Base-by-base conservation (phyloP, 2,888 invertebrate species). In the Diarsia mendica region DNA sequence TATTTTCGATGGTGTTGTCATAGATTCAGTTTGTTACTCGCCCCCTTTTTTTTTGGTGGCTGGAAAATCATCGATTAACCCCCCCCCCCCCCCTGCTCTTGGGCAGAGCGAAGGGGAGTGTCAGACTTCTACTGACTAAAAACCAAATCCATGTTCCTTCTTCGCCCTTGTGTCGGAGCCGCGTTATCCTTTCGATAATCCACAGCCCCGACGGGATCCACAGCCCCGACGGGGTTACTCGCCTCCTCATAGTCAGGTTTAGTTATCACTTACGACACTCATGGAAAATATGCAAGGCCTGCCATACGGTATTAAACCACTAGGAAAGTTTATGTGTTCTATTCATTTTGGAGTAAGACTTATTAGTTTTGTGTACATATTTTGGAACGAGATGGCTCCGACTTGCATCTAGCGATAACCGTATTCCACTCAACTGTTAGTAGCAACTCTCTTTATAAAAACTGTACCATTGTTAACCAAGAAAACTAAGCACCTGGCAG, bases 261-360 rank as follows among this genome's bases (percentile, higher is more conserved):
- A 33, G 67, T 58, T 51, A 63, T 48, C 51, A 64, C 51, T 67
- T 67, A 64, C 51, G 67, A 65, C 79, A 33, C 58, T 44, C 58
- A 23, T 33, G 80, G 64, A 64, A 67, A 64, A 58, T 72, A 63
- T 67, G 39, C 51, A 74, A 53, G 51, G 39, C 39, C 9, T 13
- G 23, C 11, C 33, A 23, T 18, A 48, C 13, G 11, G 28, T 72
- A 23, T 39, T 48, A 69, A 69, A 60, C 39, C 8, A 23, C 20
- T 58, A 48, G 53, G n/a, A 48, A 48, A 58, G 20, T 58, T 58
- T 39, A 48, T 74, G 23, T 23, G 33, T 51, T 44, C 11, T 11
- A 58, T 33, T 48, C 10, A 58, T 72, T 8, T 20, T 58, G 20
- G 58, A 74, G 44, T 53, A 55, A 23, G 23, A 10, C 2, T 58